A percentile compares a stretch with the other conserved stretches of the same genome.
These are phyloP conservation scores for Sebastes diaconus DNA, from an alignment of 2,797 vertebrate genomes.

Conservation along the genomic window DNA sequence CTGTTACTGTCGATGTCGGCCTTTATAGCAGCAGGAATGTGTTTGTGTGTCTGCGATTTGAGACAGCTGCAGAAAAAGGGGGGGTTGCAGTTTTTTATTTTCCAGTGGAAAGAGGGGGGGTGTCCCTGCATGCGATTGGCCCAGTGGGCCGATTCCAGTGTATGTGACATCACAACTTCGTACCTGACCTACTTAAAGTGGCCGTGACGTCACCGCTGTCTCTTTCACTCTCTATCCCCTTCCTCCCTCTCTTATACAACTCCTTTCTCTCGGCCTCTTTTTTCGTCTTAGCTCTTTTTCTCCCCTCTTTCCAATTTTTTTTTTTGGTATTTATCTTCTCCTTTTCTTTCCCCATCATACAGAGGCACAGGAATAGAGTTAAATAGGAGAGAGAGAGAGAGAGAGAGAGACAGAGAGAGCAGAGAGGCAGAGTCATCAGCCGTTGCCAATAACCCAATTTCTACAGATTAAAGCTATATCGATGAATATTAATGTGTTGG, in stretches of 20 bases:
- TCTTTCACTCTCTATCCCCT: constrained; percentile 31
- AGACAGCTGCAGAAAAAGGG: constrained; percentile 58
- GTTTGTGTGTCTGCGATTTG: constrained; percentile 24
- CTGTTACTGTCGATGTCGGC: constrained; percentile 19
- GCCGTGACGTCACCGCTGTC: constrained; percentile 70
- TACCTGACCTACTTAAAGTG: constrained; percentile 80
- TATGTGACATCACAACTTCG: constrained; percentile 74
- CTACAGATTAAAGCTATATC: constrained; percentile 55
- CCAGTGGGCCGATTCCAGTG: constrained; percentile 35
- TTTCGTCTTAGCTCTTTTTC: background rate
- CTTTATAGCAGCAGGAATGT: constrained; percentile 10
- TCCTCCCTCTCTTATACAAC: constrained; percentile 40
- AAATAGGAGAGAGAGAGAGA: background rate
- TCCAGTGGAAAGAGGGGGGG: constrained; percentile 32
- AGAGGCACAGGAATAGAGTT: background rate
- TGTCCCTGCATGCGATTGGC: constrained; percentile 64
- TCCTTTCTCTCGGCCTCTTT: background rate
- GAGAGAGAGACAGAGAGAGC: background rate
- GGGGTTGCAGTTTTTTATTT: constrained; percentile 34
- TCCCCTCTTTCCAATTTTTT: background rate
- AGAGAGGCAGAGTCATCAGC: constrained; percentile 9
- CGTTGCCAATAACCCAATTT: constrained; percentile 67
- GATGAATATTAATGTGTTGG: constrained; percentile 68
- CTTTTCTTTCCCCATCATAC: background rate
- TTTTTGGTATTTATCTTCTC: background rate